Evolutionary conservation across 2,797 vertebrate species (phyloP).

Genomic region (Pangasius macronema): DNA sequence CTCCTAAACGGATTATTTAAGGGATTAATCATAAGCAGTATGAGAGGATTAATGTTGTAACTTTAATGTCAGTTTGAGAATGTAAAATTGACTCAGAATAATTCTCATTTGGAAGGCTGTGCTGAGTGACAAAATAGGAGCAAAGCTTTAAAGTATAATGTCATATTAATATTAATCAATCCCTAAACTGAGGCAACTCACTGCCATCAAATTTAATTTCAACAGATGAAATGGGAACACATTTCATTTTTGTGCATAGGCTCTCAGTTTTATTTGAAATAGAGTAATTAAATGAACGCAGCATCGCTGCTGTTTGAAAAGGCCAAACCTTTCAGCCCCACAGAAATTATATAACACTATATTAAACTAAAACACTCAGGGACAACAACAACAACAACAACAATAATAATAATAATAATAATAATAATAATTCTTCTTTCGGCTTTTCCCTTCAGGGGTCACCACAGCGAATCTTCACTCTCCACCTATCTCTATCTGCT

Average conservation of each 20-base stretch:
- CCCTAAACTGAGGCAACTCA: neutral
- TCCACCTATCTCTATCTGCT: too few species aligned
- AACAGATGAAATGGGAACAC: neutral
- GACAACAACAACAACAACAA: neutral
- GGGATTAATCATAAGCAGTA: constrained; percentile 30
- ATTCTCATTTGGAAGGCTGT: neutral
- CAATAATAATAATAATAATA: neutral
- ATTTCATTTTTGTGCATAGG: neutral
- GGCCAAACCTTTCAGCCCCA: neutral
- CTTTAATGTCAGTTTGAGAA: constrained; percentile 11
- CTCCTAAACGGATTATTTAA: constrained; percentile 22
- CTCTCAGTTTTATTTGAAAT: neutral
- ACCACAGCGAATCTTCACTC: too few species aligned
- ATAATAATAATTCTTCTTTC: too few species aligned
- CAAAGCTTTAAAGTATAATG: neutral
- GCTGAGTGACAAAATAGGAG: constrained; percentile 7
- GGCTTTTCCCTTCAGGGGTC: too few species aligned
- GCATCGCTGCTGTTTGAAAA: neutral
- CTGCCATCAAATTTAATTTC: neutral
- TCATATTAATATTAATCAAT: neutral
- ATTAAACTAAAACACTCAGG: neutral
- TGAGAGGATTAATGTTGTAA: constrained; percentile 22
- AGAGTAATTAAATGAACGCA: neutral
- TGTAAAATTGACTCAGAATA: neutral
- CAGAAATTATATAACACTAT: neutral